Evolutionary conservation across 2,888 invertebrate species (phyloP).

Genomic region (Pecten maximus): DNA sequence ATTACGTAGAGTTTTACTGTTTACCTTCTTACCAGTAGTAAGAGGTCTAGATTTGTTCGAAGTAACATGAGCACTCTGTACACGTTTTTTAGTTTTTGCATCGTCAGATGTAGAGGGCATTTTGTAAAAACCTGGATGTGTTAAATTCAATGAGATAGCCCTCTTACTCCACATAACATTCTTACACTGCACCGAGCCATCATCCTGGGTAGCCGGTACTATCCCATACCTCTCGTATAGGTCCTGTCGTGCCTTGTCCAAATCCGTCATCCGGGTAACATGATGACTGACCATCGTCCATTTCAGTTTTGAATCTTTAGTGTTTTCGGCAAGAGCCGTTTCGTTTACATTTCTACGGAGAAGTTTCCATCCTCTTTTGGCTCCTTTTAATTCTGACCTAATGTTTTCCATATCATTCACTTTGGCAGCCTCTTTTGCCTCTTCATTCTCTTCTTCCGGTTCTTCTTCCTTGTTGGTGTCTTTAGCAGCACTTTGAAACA

Average conservation of each 20-base stretch:
- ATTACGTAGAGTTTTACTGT: background rate
- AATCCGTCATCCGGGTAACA: constrained; percentile 67
- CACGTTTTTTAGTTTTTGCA: background rate
- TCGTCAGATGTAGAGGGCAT: background rate
- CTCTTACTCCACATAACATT: constrained; percentile 75
- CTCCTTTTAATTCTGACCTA: constrained; percentile 49
- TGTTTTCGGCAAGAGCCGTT: constrained; percentile 63
- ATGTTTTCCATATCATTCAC: constrained; percentile 49
- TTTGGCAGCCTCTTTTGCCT: constrained; percentile 41
- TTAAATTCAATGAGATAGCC: constrained; percentile 51
- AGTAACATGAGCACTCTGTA: background rate
- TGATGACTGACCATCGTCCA: constrained; percentile 73
- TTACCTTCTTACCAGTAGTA: background rate
- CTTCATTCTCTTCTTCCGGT: constrained; percentile 39
- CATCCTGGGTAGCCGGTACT: constrained; percentile 63
- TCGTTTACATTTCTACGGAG: constrained; percentile 72
- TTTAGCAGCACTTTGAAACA: constrained; percentile 52
- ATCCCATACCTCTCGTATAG: constrained; percentile 75
- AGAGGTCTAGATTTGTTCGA: background rate
- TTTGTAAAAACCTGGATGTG: constrained; percentile 45
- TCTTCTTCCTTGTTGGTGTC: constrained; percentile 51
- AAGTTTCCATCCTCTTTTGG: constrained; percentile 71
- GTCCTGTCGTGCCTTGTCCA: constrained; percentile 69
- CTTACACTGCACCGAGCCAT: constrained; percentile 68
- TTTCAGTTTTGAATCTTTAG: constrained; percentile 64